Conservation (phyloP, 2,797 vertebrate species). For the Decapterus maruadsi region DNA sequence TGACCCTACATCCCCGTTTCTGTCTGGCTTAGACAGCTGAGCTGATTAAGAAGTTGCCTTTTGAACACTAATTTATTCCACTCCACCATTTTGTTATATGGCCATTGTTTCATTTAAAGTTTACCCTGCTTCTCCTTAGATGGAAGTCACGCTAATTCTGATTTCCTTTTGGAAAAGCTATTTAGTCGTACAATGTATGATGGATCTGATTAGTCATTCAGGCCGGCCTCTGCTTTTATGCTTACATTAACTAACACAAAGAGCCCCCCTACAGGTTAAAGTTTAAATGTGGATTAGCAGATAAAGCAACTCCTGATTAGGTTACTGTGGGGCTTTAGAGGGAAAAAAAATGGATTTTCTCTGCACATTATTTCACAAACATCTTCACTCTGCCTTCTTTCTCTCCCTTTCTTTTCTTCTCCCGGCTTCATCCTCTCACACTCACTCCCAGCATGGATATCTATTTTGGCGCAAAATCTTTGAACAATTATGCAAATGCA, state of each 20-base stretch:
- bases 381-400: slow-evolving; percentile 85
- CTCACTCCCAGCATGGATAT: slow-evolving; percentile 91
- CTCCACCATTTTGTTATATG: slow-evolving; percentile 76
- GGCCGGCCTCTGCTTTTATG: slow-evolving; percentile 91
- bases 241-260: slow-evolving; percentile 99
- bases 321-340: slow-evolving; percentile 92
- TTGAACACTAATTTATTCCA: slow-evolving; percentile 85
- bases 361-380: slow-evolving; percentile 91
- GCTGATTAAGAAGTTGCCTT: slow-evolving; percentile 87
- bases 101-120: slow-evolving; percentile 83
- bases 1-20: slow-evolving; percentile 72
- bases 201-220: slow-evolving; percentile 99
- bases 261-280: slow-evolving; percentile 98
- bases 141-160: slow-evolving; percentile 91
- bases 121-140: slow-evolving; percentile 68
- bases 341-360: slow-evolving; percentile 91
- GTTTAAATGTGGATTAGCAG: slow-evolving; percentile 99
- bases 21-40: slow-evolving; percentile 82
- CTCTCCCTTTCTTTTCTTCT: slow-evolving; percentile 65
- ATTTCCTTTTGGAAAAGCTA: slow-evolving; percentile 91
- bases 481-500: slow-evolving; percentile 98
- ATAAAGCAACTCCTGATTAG: slow-evolving; percentile 96
- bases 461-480: slow-evolving; percentile 97
- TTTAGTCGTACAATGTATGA: slow-evolving; percentile 95
- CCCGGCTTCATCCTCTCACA: slow-evolving; percentile 85